Percentiles rank a stretch among this genome's conserved stretches.
These are phyloP conservation scores for Sebastes variabilis DNA, from an alignment of 2,797 vertebrate genomes.

Conservation along the genomic window DNA sequence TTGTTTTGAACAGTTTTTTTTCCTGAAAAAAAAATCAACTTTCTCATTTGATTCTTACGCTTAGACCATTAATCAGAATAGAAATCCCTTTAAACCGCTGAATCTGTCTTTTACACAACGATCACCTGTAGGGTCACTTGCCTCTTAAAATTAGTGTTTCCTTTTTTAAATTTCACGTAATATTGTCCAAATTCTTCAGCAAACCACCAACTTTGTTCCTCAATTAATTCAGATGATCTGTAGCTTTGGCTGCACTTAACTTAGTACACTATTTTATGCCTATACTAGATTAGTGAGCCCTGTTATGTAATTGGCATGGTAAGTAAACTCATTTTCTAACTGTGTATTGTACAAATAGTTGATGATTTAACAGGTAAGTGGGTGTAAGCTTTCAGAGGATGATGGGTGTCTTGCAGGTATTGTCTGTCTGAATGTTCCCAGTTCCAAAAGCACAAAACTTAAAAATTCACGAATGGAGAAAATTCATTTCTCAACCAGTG, in stretches of 20 bases:
- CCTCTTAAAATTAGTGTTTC: not conserved
- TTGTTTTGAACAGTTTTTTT: not conserved
- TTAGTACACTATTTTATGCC: not conserved
- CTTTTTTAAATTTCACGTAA: not conserved
- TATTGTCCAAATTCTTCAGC: not conserved
- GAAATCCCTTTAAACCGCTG: not conserved
- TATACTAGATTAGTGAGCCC: not conserved
- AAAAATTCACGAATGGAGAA: not conserved
- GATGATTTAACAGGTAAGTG: conserved; percentile 57
- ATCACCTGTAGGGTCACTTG: not conserved
- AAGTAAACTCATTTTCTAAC: conserved; percentile 24
- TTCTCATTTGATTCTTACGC: not conserved
- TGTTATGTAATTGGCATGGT: conserved; percentile 41
- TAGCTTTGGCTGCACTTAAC: conserved; percentile 16
- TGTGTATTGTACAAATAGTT: not conserved
- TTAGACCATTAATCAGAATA: not conserved
- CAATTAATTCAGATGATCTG: not conserved
- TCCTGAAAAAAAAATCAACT: not conserved
- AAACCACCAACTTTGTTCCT: not conserved
- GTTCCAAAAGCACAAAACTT: conserved; percentile 19
- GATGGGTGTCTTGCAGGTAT: conserved; percentile 48
- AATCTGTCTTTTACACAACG: not conserved
- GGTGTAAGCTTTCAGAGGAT: conserved; percentile 16
- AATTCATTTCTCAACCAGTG: not conserved
- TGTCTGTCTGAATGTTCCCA: conserved; percentile 45